Evolutionary conservation across 2,797 vertebrate genomes (phyloP), one percentile per base, ranked within the genome.

Genomic region (Pangasius larnaudii): DNA sequence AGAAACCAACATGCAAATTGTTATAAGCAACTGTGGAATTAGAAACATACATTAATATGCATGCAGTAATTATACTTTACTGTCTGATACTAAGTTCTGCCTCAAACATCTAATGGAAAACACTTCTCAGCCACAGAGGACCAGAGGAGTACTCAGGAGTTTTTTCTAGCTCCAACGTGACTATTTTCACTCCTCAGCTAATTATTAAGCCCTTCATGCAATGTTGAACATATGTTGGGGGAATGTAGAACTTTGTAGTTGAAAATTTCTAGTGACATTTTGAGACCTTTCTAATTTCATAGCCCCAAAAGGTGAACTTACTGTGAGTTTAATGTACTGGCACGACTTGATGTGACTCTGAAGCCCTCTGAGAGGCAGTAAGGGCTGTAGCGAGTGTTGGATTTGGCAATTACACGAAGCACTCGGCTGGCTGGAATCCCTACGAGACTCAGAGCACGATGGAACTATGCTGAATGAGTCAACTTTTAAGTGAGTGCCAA

Each of bases 401-500:
- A 87, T 86, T 87, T 88, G 77, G 80, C 90, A 75, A 75, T 84
- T 61, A 71, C 86, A 56, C 27, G 59, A 79, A 85, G 72, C 83
- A 78, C 42, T 88, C 61, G 1, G 27, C 85, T 89, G 89, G 89
- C 89, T 71, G 86, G 49, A 72, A 87, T 87, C 78, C 83, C 63
- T 33, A 46, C 33, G 71, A 72, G 39, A 18, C 72, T 85, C 65
- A 36, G 81, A 82, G 49, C 42, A 39, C 27, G 30, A 88, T 91
- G 82, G 88, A 88, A 82, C 77, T 33, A 10, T 24, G 82, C 89
- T 77, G 71, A 67, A 71, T 89, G 87, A 88, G 61, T 89, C 87
- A 87, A 89, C 53, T 82, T 91, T 88, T 74, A 84, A 74, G 49
- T 87, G 61, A 78, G 71, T 59, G 85, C 86, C 90, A 88, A 65